Percentiles rank a stretch among this genome's conserved stretches.
Evolutionary conservation across 1,140 invertebrate species (phyloP).

Genomic region (Phthorimaea operculella): DNA sequence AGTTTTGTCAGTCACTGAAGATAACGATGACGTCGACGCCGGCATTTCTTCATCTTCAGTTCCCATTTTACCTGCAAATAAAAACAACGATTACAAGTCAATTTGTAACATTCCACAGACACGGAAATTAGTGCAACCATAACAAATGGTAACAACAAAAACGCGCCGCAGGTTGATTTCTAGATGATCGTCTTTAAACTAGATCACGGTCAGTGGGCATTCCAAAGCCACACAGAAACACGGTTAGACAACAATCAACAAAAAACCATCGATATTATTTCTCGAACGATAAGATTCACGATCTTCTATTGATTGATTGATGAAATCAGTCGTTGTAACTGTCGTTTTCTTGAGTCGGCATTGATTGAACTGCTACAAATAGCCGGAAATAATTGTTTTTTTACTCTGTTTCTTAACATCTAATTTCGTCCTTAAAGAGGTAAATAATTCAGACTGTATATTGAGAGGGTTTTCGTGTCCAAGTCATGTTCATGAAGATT

Average conservation of each 20-base stretch:
- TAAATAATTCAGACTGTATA: no score
- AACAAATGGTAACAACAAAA: neutral
- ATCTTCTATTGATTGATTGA: neutral
- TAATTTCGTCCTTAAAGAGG: no score
- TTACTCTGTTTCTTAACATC: no score
- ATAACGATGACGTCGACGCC: slow-evolving; percentile 8
- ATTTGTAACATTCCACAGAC: neutral
- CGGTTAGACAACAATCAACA: neutral
- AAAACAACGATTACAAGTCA: neutral
- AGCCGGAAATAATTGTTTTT: no score
- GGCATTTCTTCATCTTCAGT: slow-evolving; percentile 43
- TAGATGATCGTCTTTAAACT: neutral
- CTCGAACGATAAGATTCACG: neutral
- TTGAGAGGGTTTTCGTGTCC: no score
- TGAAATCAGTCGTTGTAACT: neutral
- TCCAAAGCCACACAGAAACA: slow-evolving; percentile 1
- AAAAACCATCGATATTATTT: neutral
- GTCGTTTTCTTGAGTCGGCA: neutral
- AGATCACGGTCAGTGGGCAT: neutral
- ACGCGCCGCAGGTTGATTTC: no score
- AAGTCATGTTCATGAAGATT: no score
- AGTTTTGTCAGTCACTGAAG: slow-evolving; percentile 12
- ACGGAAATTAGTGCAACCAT: neutral
- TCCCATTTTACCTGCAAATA: slow-evolving; percentile 46
- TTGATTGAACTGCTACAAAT: neutral